Evolutionary conservation across 2,888 invertebrate genomes (phyloP).

Genomic region (Psococerastis gibbosa): DNA sequence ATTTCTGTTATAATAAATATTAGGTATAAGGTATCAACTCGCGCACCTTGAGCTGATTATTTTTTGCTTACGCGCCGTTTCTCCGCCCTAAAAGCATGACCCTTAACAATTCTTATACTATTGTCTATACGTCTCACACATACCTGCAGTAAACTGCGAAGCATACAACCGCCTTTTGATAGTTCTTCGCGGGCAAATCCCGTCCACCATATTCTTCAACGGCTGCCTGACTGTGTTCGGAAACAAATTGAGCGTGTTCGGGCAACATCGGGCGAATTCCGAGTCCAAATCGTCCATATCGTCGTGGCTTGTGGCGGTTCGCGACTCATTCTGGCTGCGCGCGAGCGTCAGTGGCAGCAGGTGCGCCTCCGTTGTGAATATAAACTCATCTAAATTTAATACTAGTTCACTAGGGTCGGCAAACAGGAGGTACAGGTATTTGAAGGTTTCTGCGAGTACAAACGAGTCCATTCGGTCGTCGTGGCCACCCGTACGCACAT

Average conservation of each 20-base stretch:
- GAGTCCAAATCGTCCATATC: slow-evolving; percentile 24
- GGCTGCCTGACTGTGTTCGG: slow-evolving; percentile 71
- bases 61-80: too few species aligned
- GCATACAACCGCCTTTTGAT: slow-evolving; percentile 43
- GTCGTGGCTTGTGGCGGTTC: slow-evolving; percentile 19
- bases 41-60: too few species aligned
- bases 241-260: slow-evolving; percentile 64
- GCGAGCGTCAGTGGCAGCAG: slow-evolving; percentile 74
- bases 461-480: slow-evolving; percentile 98
- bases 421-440: slow-evolving; percentile 88
- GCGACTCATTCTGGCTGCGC: slow-evolving; percentile 29
- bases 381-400: slow-evolving; percentile 66
- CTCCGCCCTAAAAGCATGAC: too few species aligned
- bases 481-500: slow-evolving; percentile 73
- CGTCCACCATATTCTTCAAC: slow-evolving; percentile 66
- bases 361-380: slow-evolving; percentile 90
- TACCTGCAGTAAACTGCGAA: slow-evolving; percentile 33
- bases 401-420: slow-evolving; percentile 69
- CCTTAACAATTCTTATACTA: background rate
- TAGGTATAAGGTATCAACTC: too few species aligned
- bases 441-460: slow-evolving; percentile 93
- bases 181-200: slow-evolving; percentile 48
- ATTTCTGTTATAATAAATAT: too few species aligned
- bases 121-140: background rate
- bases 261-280: slow-evolving; percentile 36